Evolutionary conservation across 1,140 invertebrate genomes (phyloP).

Genomic region (Pogonus chalceus): DNA sequence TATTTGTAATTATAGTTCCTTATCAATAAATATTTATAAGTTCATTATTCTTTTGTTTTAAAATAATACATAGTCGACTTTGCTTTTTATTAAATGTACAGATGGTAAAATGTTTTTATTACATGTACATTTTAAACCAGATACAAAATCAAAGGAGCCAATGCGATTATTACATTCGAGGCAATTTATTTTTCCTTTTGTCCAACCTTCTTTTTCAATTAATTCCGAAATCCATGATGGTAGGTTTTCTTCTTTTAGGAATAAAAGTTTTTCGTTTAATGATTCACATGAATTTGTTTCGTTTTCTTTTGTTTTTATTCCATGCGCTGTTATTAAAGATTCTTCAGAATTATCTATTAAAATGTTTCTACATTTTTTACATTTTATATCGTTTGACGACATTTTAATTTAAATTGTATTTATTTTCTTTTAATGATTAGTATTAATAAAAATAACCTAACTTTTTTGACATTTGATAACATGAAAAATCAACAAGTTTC

Average conservation of each 20-base stretch:
- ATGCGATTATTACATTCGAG: not conserved
- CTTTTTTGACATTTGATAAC: no score
- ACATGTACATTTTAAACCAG: constrained; percentile 8
- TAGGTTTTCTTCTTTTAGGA: not conserved
- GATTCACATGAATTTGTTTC: not conserved
- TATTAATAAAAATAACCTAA: no score
- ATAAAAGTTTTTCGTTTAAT: not conserved
- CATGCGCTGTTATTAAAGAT: not conserved
- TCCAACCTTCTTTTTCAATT: constrained; percentile 4
- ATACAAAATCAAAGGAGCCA: constrained; percentile 11
- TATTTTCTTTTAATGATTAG: no score
- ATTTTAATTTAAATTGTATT: no score
- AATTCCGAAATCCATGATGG: not conserved
- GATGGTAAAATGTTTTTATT: not conserved
- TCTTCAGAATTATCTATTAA: not conserved
- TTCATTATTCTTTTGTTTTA: not conserved
- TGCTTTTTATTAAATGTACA: constrained; percentile 10
- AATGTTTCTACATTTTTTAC: not conserved
- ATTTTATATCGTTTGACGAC: constrained; percentile 4
- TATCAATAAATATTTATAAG: not conserved
- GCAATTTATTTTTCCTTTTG: constrained; percentile 11
- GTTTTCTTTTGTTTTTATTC: not conserved
- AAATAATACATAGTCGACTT: constrained; percentile 8
- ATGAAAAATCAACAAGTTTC: no score
- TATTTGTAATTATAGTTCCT: not conserved